These are phyloP conservation scores for Lucilia cuprina DNA, from an alignment of 1,140 invertebrate genomes.

Conservation along the genomic window DNA sequence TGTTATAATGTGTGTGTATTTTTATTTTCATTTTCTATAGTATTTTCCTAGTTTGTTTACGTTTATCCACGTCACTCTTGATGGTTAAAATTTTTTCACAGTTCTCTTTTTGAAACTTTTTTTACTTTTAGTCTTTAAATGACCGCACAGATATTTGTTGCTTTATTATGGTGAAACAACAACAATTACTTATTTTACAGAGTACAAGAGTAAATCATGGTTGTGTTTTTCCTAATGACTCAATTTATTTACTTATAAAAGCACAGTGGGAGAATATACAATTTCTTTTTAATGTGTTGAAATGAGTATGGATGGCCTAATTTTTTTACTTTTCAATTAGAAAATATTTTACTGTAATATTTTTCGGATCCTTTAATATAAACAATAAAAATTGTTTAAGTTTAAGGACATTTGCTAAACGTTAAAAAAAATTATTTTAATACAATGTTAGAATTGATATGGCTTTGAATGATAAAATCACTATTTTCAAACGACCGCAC, in stretches of 20 bases:
- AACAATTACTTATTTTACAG: background rate
- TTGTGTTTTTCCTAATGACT: background rate
- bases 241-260: background rate
- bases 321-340: no score
- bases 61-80: background rate
- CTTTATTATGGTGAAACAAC: background rate
- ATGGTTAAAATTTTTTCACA: background rate
- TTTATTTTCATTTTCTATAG: background rate
- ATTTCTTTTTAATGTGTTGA: no score
- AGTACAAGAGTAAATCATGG: background rate
- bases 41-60: conserved; percentile 5
- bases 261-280: background rate
- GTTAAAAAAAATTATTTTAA: no score
- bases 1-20: background rate
- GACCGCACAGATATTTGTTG: conserved; percentile 25
- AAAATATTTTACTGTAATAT: no score
- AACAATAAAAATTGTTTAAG: no score
- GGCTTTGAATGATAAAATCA: no score
- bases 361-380: no score
- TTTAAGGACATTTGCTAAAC: no score
- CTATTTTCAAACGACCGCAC: no score
- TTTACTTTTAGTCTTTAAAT: background rate
- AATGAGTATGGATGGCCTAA: no score
- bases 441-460: no score
- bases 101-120: background rate